phyloP scores from a whole-genome alignment of 2,113 vertebrate genomes.

The Ceuthmochares aereus region DNA sequence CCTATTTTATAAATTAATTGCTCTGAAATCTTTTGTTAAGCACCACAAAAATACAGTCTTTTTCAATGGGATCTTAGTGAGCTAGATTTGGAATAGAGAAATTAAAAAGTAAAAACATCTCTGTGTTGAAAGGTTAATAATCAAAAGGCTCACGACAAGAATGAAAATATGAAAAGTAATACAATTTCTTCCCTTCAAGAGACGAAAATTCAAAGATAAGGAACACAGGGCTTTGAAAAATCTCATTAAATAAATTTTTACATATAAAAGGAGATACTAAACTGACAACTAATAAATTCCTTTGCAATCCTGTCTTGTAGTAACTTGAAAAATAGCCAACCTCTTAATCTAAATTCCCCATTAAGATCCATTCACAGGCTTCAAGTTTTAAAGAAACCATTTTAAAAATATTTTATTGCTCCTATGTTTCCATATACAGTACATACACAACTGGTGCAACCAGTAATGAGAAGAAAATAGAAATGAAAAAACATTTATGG shows the following conservation, averaged over 20 bases:
- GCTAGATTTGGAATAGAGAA: not conserved
- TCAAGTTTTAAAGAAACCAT: not conserved
- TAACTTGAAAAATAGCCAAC: not conserved
- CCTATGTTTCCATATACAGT: not conserved
- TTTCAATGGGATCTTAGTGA: not conserved
- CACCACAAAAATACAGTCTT: not conserved
- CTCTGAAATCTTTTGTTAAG: not conserved
- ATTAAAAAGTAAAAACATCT: not conserved
- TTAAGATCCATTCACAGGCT: not conserved
- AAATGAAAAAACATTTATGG: not conserved
- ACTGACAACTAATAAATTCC: not conserved
- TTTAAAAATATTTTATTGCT: slow-evolving; percentile 48
- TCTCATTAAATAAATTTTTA: not conserved
- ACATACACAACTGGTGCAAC: not conserved
- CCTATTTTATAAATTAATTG: not conserved
- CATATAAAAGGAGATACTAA: not conserved
- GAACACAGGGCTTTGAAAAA: not conserved
- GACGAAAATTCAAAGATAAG: not conserved
- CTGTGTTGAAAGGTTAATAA: not conserved
- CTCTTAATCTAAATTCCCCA: not conserved
- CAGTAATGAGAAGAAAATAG: not conserved
- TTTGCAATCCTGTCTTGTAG: not conserved
- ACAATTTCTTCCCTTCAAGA: not conserved
- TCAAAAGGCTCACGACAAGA: not conserved
- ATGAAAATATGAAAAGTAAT: not conserved